These are phyloP conservation scores for Hylomyscus alleni DNA, from an alignment of 2,797 vertebrate genomes.

Conservation along the genomic window DNA sequence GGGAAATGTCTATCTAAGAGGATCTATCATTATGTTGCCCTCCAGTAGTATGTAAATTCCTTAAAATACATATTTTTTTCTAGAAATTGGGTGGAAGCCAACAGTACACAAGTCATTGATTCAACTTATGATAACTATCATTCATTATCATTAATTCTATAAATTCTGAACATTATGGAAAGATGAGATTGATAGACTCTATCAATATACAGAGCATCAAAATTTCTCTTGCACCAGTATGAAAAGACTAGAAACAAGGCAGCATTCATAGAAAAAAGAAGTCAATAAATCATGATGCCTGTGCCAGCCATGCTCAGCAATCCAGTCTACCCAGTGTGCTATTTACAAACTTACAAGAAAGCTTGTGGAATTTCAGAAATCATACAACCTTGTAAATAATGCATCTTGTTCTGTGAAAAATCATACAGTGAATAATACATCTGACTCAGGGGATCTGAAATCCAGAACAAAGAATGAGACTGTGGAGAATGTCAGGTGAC, in stretches of 20 bases:
- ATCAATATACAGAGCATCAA: slow-evolving; percentile 52
- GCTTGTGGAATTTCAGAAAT: slow-evolving; percentile 64
- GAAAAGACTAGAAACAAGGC: slow-evolving; percentile 38
- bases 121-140: slow-evolving; percentile 32
- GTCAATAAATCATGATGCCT: not conserved
- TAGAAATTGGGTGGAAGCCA: not conserved
- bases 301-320: not conserved
- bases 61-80: not conserved
- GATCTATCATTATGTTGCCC: slow-evolving; percentile 47
- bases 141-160: not conserved
- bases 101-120: not conserved
- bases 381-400: slow-evolving; percentile 66
- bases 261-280: slow-evolving; percentile 15
- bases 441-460: slow-evolving; percentile 66
- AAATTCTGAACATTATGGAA: slow-evolving; percentile 50
- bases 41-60: slow-evolving; percentile 59
- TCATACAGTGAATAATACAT: slow-evolving; percentile 69
- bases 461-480: slow-evolving; percentile 61
- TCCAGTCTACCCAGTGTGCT: not conserved
- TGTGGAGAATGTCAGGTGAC: not conserved
- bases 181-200: not conserved
- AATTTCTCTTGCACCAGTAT: slow-evolving; percentile 11
- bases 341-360: slow-evolving; percentile 51
- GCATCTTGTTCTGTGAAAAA: slow-evolving; percentile 49
- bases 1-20: not conserved